A percentile compares a stretch with the other conserved stretches of the same genome.
Evolutionary conservation across 2,113 vertebrate genomes (phyloP).

Genomic region (Ptilonorhynchus violaceus): DNA sequence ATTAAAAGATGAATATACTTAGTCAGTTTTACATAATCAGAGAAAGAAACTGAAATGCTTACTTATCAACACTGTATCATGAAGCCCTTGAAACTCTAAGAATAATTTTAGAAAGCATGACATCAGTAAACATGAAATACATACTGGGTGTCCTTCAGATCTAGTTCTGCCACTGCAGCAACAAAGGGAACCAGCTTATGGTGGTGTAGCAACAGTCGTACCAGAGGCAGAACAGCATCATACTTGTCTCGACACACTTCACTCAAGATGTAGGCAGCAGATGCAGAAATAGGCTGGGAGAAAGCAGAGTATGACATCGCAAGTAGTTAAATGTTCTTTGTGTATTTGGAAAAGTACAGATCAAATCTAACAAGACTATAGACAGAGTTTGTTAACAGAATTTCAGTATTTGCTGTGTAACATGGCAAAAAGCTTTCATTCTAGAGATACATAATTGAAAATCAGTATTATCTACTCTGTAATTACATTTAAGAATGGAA

Average conservation of each 20-base stretch:
- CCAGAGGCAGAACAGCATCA: conserved; percentile 89
- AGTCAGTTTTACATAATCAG: neutral
- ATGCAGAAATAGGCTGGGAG: conserved; percentile 90
- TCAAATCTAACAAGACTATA: neutral
- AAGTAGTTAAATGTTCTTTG: neutral
- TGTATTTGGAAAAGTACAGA: neutral
- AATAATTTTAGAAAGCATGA: neutral
- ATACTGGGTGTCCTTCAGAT: conserved; percentile 95
- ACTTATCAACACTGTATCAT: neutral
- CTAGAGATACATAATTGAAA: neutral
- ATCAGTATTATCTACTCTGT: neutral
- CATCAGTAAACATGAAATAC: conserved; percentile 52
- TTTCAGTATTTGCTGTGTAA: neutral
- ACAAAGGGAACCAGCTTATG: conserved; percentile 93
- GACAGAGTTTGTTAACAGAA: neutral
- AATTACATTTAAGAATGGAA: neutral
- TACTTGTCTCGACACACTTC: conserved; percentile 93
- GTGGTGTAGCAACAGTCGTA: conserved; percentile 91
- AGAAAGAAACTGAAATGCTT: neutral
- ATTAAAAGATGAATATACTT: neutral
- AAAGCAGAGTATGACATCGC: neutral
- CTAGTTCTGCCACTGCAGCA: conserved; percentile 86
- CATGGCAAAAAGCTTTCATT: neutral
- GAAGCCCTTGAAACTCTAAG: neutral
- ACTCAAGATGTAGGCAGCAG: conserved; percentile 92